phyloP scores from a whole-genome alignment of 2,797 vertebrate genomes.

The Limosa lapponica region DNA sequence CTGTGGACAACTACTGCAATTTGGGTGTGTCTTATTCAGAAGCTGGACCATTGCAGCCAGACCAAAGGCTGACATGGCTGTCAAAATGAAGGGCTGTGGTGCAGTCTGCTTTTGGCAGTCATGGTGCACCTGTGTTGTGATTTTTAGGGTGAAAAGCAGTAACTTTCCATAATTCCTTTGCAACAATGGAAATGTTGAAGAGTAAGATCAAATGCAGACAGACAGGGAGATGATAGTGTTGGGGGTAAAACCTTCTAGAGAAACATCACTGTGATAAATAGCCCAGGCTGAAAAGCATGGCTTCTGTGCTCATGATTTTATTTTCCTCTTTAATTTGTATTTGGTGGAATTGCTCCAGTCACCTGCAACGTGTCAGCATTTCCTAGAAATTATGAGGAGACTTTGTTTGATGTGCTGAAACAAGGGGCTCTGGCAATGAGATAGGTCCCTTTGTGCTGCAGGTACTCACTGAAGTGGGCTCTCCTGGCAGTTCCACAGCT shows the following conservation, averaged over 20 bases:
- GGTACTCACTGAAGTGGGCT: not conserved
- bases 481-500: not conserved
- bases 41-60: not conserved
- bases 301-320: not conserved
- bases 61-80: rapidly evolving
- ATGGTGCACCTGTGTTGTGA: not conserved
- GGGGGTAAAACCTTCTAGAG: not conserved
- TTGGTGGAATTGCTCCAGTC: not conserved
- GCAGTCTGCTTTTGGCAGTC: not conserved
- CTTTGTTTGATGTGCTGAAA: not conserved
- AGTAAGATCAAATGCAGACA: not conserved
- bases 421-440: not conserved
- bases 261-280: not conserved
- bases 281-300: not conserved
- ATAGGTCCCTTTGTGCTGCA: not conserved
- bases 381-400: not conserved
- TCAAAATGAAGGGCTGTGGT: not conserved
- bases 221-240: not conserved
- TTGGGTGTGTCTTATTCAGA: not conserved
- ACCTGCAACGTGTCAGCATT: not conserved
- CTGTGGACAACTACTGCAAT: not conserved
- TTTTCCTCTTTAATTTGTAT: not conserved
- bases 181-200: not conserved
- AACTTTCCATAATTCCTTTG: not conserved
- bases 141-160: not conserved